phyloP scores from a whole-genome alignment of 2,113 vertebrate species.

The Melospiza melodia region DNA sequence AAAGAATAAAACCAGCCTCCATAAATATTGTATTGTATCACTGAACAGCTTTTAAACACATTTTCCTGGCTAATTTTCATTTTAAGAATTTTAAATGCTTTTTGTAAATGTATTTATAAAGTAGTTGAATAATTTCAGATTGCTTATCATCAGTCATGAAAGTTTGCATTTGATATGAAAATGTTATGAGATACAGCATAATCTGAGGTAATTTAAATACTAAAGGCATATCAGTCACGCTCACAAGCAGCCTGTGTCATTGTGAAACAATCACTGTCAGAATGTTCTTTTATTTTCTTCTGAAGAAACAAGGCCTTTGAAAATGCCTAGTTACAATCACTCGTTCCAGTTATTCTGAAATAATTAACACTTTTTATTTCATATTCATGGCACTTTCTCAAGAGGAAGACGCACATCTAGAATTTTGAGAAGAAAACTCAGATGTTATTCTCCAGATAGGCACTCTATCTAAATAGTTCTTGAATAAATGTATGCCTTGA shows the following conservation, averaged over 20 bases:
- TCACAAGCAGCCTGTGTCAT: not conserved
- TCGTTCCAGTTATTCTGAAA: not conserved
- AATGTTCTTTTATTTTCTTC: slow-evolving; percentile 43
- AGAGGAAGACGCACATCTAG: not conserved
- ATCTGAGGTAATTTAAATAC: slow-evolving; percentile 29
- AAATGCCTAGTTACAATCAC: slow-evolving; percentile 8
- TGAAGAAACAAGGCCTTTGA: slow-evolving; percentile 37
- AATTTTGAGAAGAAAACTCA: not conserved
- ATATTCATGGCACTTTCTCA: not conserved
- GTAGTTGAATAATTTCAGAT: not conserved
- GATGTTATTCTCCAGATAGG: not conserved
- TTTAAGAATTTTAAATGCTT: not conserved
- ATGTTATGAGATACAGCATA: not conserved
- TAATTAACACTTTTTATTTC: slow-evolving; percentile 5
- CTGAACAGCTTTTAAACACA: not conserved
- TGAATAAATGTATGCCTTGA: not conserved
- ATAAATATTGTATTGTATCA: not conserved
- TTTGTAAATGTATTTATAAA: not conserved
- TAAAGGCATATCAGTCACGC: slow-evolving; percentile 18
- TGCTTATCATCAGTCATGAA: not conserved
- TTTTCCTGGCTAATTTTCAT: not conserved
- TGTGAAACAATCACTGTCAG: slow-evolving; percentile 34
- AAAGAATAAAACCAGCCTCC: not conserved
- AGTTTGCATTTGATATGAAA: not conserved
- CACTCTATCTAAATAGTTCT: not conserved